These are phyloP conservation scores for Lepus townsendii DNA, from an alignment of 2,797 vertebrate genomes.

Conservation along the genomic window DNA sequence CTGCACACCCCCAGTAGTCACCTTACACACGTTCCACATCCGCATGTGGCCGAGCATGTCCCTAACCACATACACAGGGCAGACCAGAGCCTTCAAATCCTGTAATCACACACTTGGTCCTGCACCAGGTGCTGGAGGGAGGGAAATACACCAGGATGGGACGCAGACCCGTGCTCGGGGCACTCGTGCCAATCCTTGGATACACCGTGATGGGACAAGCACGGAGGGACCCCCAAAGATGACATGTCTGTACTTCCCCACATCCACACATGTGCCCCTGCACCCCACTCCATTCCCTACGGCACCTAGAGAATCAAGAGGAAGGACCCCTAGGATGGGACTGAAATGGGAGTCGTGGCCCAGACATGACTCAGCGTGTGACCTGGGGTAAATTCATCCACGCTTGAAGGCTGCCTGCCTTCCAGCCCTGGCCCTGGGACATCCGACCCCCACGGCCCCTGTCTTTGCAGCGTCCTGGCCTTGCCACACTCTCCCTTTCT, in stretches of 20 bases:
- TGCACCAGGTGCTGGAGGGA: background rate
- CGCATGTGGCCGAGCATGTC: background rate
- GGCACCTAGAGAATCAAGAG: background rate
- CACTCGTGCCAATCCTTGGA: background rate
- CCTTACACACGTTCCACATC: background rate
- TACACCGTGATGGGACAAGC: background rate
- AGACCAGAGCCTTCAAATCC: background rate
- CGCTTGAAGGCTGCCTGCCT: background rate
- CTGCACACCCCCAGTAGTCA: background rate
- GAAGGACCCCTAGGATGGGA: background rate
- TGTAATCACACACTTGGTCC: background rate
- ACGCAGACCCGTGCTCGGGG: background rate
- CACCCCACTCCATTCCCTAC: background rate
- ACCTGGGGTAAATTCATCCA: background rate
- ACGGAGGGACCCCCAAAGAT: background rate
- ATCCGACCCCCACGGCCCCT: background rate
- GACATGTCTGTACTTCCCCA: background rate
- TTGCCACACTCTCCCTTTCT: background rate
- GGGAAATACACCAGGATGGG: background rate
- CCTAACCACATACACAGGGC: background rate
- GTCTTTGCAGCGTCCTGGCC: background rate
- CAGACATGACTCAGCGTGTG: background rate
- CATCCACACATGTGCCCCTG: background rate
- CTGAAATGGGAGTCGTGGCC: background rate
- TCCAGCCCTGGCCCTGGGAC: background rate